These are phyloP conservation scores for Setophaga petechia DNA, from an alignment of 2,113 vertebrate genomes.

Conservation along the genomic window DNA sequence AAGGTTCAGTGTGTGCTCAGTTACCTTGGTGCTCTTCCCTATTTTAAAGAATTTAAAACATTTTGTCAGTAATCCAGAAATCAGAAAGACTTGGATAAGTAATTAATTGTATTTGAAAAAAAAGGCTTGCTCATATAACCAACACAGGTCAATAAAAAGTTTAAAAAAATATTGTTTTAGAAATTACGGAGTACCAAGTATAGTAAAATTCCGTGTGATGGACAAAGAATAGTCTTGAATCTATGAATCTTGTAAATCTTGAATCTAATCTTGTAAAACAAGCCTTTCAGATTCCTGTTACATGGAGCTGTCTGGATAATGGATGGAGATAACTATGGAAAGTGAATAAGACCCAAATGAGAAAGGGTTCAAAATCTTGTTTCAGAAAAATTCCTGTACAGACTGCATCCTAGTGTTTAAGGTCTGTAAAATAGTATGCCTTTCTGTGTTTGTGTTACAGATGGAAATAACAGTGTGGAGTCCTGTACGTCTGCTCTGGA, in stretches of 20 bases:
- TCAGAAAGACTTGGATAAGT: not conserved
- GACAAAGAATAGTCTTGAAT: not conserved
- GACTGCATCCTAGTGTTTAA: not conserved
- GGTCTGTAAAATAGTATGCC: accelerated
- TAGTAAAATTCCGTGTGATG: not conserved
- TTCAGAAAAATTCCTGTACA: not conserved
- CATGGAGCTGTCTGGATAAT: not conserved
- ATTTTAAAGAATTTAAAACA: not conserved
- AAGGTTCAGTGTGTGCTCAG: not conserved
- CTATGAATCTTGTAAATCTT: too few species aligned
- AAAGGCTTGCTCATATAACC: not conserved
- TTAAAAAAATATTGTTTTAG: not conserved
- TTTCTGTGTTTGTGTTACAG: not conserved
- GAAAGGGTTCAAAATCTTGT: not conserved
- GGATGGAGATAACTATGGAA: not conserved
- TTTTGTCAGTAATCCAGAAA: not conserved
- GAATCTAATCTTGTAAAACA: not conserved
- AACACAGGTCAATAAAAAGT: not conserved
- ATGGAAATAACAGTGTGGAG: not conserved
- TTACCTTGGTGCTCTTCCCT: not conserved
- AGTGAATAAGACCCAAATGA: not conserved
- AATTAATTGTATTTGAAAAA: not conserved
- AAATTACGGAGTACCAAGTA: not conserved
- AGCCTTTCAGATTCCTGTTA: not conserved
- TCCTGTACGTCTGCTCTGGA: not conserved